Evolutionary conservation across 2,888 invertebrate species (phyloP).

Genomic region (Furcula furcula): DNA sequence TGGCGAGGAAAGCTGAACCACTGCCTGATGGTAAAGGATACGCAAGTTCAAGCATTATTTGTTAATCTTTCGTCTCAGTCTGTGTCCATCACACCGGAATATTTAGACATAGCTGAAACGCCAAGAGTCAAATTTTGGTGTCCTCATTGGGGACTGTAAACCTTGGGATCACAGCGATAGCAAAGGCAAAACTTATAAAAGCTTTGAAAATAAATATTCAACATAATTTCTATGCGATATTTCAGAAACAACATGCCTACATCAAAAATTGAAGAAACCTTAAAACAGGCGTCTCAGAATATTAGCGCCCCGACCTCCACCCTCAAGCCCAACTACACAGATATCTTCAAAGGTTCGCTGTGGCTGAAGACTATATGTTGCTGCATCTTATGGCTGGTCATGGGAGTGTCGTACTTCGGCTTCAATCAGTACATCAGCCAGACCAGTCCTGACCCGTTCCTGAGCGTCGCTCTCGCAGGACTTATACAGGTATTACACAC

Average conservation of each 20-base stretch:
- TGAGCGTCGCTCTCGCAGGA: slow-evolving; percentile 87
- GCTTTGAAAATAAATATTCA: neutral
- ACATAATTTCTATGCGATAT: too few species aligned
- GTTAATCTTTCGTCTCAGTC: too few species aligned
- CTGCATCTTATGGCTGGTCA: slow-evolving; percentile 89
- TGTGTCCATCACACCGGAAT: too few species aligned
- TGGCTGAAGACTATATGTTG: slow-evolving; percentile 84
- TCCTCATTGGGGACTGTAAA: too few species aligned
- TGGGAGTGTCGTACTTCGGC: slow-evolving; percentile 92
- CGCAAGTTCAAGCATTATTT: too few species aligned
- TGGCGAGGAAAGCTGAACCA: too few species aligned
- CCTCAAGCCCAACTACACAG: slow-evolving; percentile 77
- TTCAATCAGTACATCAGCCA: slow-evolving; percentile 91
- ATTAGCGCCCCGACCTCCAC: slow-evolving; percentile 36
- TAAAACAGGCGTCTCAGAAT: slow-evolving; percentile 55
- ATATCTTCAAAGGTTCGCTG: slow-evolving; percentile 85
- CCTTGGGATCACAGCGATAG: too few species aligned
- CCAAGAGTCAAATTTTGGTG: too few species aligned
- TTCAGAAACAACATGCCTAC: slow-evolving; percentile 76
- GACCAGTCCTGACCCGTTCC: slow-evolving; percentile 89
- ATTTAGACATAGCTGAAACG: too few species aligned
- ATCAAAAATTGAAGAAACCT: slow-evolving; percentile 63
- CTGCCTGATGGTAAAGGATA: too few species aligned
- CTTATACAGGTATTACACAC: slow-evolving; percentile 54
- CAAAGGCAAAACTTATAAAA: neutral